phyloP scores from a whole-genome alignment of 2,113 vertebrate species.

The Protobothrops mucrosquamatus region DNA sequence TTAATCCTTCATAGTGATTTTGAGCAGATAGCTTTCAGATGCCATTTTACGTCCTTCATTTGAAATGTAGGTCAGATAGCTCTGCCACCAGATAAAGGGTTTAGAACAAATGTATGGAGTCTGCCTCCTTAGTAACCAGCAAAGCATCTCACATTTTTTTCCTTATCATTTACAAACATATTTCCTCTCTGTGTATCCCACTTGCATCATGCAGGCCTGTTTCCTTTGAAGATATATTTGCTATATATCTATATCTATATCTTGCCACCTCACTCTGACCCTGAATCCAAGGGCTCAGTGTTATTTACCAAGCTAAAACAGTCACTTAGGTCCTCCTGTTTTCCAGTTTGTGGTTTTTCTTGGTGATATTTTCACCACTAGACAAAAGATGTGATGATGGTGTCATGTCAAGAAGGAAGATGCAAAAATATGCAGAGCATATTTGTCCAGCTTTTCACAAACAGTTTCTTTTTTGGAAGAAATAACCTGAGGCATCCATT shows the following conservation, averaged over 20 bases:
- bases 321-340: not conserved
- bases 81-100: not conserved
- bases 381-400: not conserved
- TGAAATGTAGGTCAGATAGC: not conserved
- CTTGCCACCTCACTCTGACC: not conserved
- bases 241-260: no score
- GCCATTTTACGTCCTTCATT: not conserved
- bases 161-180: not conserved
- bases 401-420: not conserved
- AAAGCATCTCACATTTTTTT: not conserved
- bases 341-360: not conserved
- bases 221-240: not conserved
- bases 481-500: not conserved
- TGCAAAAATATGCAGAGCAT: not conserved
- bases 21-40: not conserved
- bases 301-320: not conserved
- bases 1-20: not conserved
- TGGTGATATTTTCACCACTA: not conserved
- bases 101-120: not conserved
- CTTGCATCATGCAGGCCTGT: not conserved
- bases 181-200: not conserved
- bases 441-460: not conserved
- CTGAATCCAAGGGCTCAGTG: not conserved
- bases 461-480: not conserved
- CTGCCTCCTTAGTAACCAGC: not conserved